Evolutionary conservation across 2,113 vertebrate genomes (phyloP).

Genomic region (Sinocyclocheilus maitianheensis): DNA sequence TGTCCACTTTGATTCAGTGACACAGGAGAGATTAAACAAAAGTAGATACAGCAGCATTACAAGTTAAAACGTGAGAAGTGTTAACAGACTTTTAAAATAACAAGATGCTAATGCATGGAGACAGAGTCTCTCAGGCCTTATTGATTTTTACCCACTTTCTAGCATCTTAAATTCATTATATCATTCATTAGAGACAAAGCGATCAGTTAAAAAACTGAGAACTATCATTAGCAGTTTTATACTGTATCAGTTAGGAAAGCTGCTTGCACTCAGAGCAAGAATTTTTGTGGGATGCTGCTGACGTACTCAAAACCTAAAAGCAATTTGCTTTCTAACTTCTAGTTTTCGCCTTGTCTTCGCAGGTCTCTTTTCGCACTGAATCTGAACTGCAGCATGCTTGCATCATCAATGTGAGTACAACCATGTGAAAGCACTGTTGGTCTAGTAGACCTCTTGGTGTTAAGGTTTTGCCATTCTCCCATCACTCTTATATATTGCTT

Average conservation of each 20-base stretch:
- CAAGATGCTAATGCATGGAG: not conserved
- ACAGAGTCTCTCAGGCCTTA: not conserved
- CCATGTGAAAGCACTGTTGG: not conserved
- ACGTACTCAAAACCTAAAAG: not conserved
- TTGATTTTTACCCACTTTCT: not conserved
- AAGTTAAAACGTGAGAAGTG: not conserved
- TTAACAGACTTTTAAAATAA: not conserved
- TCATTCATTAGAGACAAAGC: not conserved
- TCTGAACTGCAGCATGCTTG: not conserved
- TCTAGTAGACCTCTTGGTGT: too few species aligned
- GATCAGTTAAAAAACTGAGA: not conserved
- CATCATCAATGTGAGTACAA: not conserved
- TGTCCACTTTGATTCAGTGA: not conserved
- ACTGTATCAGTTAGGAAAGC: not conserved
- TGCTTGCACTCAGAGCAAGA: not conserved
- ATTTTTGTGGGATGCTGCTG: not conserved
- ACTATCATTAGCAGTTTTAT: not conserved
- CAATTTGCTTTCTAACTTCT: not conserved
- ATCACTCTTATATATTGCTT: not conserved
- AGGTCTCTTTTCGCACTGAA: not conserved
- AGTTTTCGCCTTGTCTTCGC: not conserved
- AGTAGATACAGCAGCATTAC: not conserved
- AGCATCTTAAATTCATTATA: not conserved
- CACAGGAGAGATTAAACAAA: not conserved
- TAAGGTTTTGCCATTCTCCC: too few species aligned